These are phyloP conservation scores for Percopsis transmontana DNA, from an alignment of 2,113 vertebrate genomes.

Conservation along the genomic window DNA sequence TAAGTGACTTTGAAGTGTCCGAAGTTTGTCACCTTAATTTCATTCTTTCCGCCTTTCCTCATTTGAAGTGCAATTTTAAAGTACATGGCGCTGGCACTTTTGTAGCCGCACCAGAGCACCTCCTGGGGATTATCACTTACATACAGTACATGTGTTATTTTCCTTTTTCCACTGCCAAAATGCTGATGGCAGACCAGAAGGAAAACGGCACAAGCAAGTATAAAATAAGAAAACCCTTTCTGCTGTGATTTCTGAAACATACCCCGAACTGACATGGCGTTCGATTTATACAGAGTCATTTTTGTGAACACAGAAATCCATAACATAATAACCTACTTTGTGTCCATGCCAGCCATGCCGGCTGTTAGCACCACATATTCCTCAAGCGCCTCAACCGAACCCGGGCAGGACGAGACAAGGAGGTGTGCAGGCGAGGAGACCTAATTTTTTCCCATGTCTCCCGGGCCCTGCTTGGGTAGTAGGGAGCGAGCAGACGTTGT, in stretches of 20 bases:
- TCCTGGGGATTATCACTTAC: too few species aligned
- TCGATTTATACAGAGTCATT: slow-evolving; percentile 2
- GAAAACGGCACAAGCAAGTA: slow-evolving; percentile 7
- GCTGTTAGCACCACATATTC: slow-evolving; percentile 54
- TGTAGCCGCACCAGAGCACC: too few species aligned
- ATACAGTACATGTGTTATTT: too few species aligned
- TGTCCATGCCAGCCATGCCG: slow-evolving; percentile 27
- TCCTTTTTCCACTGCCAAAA: too few species aligned
- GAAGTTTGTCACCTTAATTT: not conserved
- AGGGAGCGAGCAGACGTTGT: slow-evolving; percentile 49
- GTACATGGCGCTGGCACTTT: not conserved
- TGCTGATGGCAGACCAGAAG: slow-evolving; percentile 9
- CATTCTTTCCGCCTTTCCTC: slow-evolving; percentile 3
- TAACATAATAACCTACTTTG: slow-evolving; percentile 8
- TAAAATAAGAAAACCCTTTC: slow-evolving; percentile 9
- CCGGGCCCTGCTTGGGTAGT: slow-evolving; percentile 28
- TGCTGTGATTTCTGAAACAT: slow-evolving; percentile 1
- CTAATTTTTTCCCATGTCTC: slow-evolving; percentile 31
- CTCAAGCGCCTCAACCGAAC: slow-evolving; percentile 36
- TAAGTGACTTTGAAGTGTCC: slow-evolving; percentile 6
- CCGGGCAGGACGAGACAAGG: slow-evolving; percentile 20
- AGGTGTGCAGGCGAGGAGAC: slow-evolving; percentile 31
- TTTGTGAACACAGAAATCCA: slow-evolving; percentile 2
- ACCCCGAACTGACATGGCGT: slow-evolving; percentile 13
- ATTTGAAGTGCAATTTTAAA: not conserved